These are phyloP conservation scores for Chiloscyllium punctatum DNA, from an alignment of 2,797 vertebrate genomes.

Conservation along the genomic window DNA sequence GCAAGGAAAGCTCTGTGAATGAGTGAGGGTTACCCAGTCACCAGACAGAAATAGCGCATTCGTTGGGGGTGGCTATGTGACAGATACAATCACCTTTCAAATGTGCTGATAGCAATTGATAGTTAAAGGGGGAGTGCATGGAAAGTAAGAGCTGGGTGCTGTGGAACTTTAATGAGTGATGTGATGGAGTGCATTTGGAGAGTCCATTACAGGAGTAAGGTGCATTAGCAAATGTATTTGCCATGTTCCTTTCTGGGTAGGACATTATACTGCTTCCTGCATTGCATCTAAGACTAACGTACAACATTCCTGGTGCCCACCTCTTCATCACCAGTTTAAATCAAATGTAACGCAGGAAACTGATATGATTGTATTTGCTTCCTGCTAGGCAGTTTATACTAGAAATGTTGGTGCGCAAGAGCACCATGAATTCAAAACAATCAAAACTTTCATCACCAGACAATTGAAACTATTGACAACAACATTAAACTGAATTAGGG, in stretches of 20 bases:
- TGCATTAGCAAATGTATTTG: too few relatives aligned
- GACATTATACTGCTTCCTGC: too few relatives aligned
- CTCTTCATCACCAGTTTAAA: too few relatives aligned
- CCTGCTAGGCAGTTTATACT: too few relatives aligned
- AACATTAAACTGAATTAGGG: background rate
- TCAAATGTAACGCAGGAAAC: too few relatives aligned
- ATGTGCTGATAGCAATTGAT: background rate
- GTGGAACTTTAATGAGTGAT: background rate
- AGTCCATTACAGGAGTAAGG: background rate
- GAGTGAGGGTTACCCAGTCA: background rate
- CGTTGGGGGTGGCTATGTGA: background rate
- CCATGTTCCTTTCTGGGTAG: too few relatives aligned
- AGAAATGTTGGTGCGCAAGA: too few relatives aligned
- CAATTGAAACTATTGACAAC: background rate
- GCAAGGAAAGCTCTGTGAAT: background rate
- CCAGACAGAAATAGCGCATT: background rate
- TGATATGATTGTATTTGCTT: too few relatives aligned
- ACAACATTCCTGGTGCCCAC: too few relatives aligned
- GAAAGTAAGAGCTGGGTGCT: background rate
- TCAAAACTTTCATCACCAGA: background rate
- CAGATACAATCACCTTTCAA: background rate
- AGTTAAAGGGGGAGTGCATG: background rate
- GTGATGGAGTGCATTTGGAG: background rate
- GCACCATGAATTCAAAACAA: background rate
- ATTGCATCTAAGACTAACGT: too few relatives aligned